These are phyloP conservation scores for Nomada fabriciana DNA, from an alignment of 2,888 invertebrate species.

Conservation along the genomic window DNA sequence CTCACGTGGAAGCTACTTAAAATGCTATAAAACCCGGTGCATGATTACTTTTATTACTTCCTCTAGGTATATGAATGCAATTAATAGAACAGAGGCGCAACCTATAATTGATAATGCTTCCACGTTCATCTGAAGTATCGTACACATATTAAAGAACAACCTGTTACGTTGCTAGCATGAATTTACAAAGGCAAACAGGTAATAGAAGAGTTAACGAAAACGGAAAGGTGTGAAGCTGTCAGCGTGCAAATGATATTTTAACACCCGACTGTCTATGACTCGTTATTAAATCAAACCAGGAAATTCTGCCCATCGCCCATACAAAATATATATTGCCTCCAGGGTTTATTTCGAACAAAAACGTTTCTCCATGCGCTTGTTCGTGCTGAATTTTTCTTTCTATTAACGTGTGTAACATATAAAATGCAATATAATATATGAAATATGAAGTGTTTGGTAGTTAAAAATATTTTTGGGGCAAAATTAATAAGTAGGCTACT, in stretches of 20 bases:
- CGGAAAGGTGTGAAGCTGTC: constrained; percentile 33
- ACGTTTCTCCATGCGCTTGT: constrained; percentile 30
- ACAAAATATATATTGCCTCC: constrained; percentile 35
- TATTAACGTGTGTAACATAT: background rate
- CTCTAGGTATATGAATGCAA: too few relatives aligned
- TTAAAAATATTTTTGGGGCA: too few relatives aligned
- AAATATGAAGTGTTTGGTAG: too few relatives aligned
- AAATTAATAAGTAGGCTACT: too few relatives aligned
- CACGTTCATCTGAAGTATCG: background rate
- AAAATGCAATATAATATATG: too few relatives aligned
- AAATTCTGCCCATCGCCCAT: constrained; percentile 23
- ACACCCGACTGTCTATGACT: constrained; percentile 38
- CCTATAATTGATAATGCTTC: too few relatives aligned
- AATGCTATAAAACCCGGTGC: too few relatives aligned
- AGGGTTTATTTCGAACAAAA: constrained; percentile 26
- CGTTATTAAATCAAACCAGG: constrained; percentile 56
- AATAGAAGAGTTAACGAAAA: constrained; percentile 61
- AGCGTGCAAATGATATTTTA: constrained; percentile 64
- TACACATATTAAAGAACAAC: constrained; percentile 69
- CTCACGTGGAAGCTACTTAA: too few relatives aligned
- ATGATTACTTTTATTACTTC: too few relatives aligned
- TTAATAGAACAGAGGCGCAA: too few relatives aligned
- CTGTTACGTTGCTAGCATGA: constrained; percentile 55
- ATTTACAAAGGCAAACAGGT: constrained; percentile 49
- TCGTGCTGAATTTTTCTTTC: constrained; percentile 16